These are phyloP conservation scores for Trichomycterus rosablanca DNA, from an alignment of 2,113 vertebrate genomes.

Conservation along the genomic window DNA sequence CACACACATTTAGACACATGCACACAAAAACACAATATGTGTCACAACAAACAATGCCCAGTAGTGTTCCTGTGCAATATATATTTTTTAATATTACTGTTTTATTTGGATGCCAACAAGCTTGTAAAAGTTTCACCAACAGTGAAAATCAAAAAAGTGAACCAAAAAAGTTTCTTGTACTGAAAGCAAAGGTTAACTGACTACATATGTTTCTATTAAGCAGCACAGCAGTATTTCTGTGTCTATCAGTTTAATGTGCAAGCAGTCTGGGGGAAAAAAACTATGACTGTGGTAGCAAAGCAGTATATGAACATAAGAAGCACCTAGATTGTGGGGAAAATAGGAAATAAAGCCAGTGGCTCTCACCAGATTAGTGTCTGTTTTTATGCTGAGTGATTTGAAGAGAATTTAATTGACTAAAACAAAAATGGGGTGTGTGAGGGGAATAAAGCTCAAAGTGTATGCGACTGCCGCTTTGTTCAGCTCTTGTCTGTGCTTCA, in stretches of 20 bases:
- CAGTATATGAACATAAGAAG: slow-evolving; percentile 12
- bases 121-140: slow-evolving; percentile 49
- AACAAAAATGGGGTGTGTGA: slow-evolving; percentile 3
- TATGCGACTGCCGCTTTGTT: neutral
- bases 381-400: slow-evolving; percentile 17
- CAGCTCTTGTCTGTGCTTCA: too few relatives aligned
- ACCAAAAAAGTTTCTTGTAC: neutral
- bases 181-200: slow-evolving; percentile 29
- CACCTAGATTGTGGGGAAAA: neutral
- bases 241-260: slow-evolving; percentile 50
- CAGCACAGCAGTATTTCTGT: slow-evolving; percentile 31
- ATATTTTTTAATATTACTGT: slow-evolving; percentile 21
- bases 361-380: slow-evolving; percentile 20
- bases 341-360: neutral
- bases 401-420: slow-evolving; percentile 4
- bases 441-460: slow-evolving; percentile 25
- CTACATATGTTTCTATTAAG: slow-evolving; percentile 50
- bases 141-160: slow-evolving; percentile 53
- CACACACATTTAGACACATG: too few relatives aligned
- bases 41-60: slow-evolving; percentile 21
- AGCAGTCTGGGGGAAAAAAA: slow-evolving; percentile 29
- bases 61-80: slow-evolving; percentile 33
- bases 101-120: slow-evolving; percentile 31
- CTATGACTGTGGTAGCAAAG: slow-evolving; percentile 54
- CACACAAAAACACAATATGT: too few relatives aligned